Percentiles rank a stretch among this genome's conserved stretches.
phyloP scores from a whole-genome alignment of 2,888 invertebrate species.

The Hydropsyche betteni region DNA sequence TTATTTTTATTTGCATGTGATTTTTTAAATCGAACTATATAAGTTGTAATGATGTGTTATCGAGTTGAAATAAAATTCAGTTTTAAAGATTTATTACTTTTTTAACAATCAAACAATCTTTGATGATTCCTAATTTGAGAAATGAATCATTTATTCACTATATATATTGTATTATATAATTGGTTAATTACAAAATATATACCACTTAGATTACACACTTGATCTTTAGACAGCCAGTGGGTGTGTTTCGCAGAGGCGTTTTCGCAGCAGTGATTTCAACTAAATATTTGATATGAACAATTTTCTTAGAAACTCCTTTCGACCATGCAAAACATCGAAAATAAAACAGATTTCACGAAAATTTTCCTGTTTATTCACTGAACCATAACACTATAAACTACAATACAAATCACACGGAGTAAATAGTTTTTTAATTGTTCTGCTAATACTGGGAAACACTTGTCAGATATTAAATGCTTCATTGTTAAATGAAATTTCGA shows the following conservation, averaged over 20 bases:
- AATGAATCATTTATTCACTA: background rate
- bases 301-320: background rate
- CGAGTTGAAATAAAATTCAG: slow-evolving; percentile 21
- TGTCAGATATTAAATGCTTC: no score
- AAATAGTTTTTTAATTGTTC: no score
- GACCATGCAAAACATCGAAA: no score
- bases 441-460: no score
- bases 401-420: no score
- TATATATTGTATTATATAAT: slow-evolving; percentile 9
- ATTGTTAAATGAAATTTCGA: no score
- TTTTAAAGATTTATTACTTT: background rate
- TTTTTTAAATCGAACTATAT: slow-evolving; percentile 15
- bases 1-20: slow-evolving; percentile 12
- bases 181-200: background rate
- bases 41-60: slow-evolving; percentile 16
- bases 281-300: background rate
- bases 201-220: background rate
- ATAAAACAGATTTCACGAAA: no score
- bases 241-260: background rate
- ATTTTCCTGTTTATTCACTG: no score
- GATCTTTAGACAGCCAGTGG: background rate
- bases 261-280: background rate
- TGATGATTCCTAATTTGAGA: background rate
- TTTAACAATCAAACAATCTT: background rate
- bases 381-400: no score